Conservation (phyloP, 2,113 vertebrate species). For the Zeus faber region DNA sequence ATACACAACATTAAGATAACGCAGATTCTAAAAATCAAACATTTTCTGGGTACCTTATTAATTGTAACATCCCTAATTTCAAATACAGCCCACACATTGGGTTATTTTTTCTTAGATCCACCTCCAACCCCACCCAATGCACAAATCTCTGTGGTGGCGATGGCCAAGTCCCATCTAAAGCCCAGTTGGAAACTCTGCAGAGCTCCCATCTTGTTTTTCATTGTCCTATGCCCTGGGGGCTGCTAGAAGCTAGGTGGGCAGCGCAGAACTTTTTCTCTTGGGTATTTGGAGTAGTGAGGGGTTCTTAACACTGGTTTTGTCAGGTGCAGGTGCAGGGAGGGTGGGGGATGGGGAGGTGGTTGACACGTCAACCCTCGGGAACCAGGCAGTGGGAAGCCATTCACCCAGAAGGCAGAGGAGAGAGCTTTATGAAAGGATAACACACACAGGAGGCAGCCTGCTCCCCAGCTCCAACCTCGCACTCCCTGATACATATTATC, state of each 20-base stretch:
- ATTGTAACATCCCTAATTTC: constrained; percentile 56
- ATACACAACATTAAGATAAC: too few species aligned
- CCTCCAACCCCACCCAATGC: not conserved
- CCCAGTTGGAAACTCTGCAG: constrained; percentile 41
- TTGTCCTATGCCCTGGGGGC: constrained; percentile 59
- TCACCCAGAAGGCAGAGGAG: constrained; percentile 41
- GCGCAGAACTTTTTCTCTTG: constrained; percentile 40
- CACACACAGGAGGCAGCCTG: constrained; percentile 40
- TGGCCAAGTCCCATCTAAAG: constrained; percentile 40
- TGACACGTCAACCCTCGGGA: constrained; percentile 52
- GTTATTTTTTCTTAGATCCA: constrained; percentile 40
- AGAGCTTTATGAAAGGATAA: constrained; percentile 52
- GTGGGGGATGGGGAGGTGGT: constrained; percentile 47
- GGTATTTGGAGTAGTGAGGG: constrained; percentile 39
- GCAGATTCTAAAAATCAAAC: too few species aligned
- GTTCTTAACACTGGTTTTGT: constrained; percentile 61
- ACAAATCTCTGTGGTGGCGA: constrained; percentile 21
- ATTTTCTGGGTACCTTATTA: too few species aligned
- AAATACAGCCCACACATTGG: constrained; percentile 37
- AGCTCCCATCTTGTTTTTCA: constrained; percentile 60
- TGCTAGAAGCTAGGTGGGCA: constrained; percentile 59
- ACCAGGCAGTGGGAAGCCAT: constrained; percentile 45
- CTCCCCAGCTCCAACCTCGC: constrained; percentile 15
- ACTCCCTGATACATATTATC: constrained; percentile 43
- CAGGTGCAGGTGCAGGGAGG: constrained; percentile 60